These are phyloP conservation scores for Dryobotodes eremita DNA, from an alignment of 2,888 invertebrate species.

Conservation along the genomic window DNA sequence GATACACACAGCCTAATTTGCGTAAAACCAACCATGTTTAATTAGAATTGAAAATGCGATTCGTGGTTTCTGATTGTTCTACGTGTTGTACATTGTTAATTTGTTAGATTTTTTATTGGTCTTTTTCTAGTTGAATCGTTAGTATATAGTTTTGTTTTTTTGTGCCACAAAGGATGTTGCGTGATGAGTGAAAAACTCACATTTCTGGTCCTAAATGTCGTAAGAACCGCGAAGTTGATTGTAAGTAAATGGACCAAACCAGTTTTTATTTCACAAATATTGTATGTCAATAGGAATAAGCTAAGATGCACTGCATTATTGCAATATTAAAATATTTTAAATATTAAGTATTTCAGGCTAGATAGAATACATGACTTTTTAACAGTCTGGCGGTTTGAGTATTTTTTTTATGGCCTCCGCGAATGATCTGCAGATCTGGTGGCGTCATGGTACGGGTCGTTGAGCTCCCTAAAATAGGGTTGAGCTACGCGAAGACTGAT, in stretches of 20 bases:
- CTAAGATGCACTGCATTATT: too few relatives aligned
- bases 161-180: background rate
- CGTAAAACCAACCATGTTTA: slow-evolving; percentile 62
- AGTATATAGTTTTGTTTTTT: background rate
- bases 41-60: slow-evolving; percentile 58
- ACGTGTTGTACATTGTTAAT: slow-evolving; percentile 24
- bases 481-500: too few relatives aligned
- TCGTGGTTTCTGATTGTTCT: slow-evolving; percentile 48
- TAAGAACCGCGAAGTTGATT: background rate
- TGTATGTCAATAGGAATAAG: background rate
- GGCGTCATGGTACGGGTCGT: too few relatives aligned
- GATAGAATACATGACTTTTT: too few relatives aligned
- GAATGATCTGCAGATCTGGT: too few relatives aligned
- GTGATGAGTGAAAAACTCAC: background rate
- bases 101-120: slow-evolving; percentile 18
- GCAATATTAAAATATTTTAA: too few relatives aligned
- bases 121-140: background rate
- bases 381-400: too few relatives aligned
- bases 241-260: background rate
- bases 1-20: slow-evolving; percentile 65
- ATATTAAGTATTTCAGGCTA: too few relatives aligned
- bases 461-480: too few relatives aligned
- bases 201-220: background rate
- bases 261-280: background rate
- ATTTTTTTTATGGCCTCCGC: too few relatives aligned